Percentiles rank a stretch among this genome's conserved stretches.
These are phyloP conservation scores for Atta colombica DNA, from an alignment of 1,140 invertebrate genomes.

Conservation along the genomic window DNA sequence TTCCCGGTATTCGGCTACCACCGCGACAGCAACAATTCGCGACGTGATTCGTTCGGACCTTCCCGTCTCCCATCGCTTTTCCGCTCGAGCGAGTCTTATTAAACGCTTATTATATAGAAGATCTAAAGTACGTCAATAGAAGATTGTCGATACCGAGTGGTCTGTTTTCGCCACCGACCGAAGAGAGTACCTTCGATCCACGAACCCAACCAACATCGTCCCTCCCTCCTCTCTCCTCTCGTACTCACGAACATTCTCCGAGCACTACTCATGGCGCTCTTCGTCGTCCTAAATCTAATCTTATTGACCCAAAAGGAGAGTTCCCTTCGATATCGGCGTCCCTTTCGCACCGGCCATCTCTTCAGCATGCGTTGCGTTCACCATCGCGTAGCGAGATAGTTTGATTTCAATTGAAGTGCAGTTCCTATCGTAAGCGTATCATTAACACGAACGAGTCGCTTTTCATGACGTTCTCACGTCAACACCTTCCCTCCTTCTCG, in stretches of 20 bases:
- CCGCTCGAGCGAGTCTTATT: conserved; percentile 65
- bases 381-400: conserved; percentile 43
- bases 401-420: conserved; percentile 47
- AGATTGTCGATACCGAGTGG: conserved; percentile 83
- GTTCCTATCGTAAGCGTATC: conserved; percentile 44
- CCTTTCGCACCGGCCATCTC: conserved; percentile 15
- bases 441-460: conserved; percentile 30
- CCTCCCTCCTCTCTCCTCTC: conserved; percentile 11
- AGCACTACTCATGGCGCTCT: conserved; percentile 16
- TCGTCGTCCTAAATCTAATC: conserved; percentile 51
- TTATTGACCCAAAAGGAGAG: conserved; percentile 54
- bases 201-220: conserved; percentile 73
- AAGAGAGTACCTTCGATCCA: conserved; percentile 71
- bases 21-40: conserved; percentile 65
- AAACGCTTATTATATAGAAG: conserved; percentile 77
- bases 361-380: conserved; percentile 18
- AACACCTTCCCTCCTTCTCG: neutral
- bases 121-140: conserved; percentile 80
- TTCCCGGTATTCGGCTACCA: conserved; percentile 59
- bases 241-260: conserved; percentile 49
- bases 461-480: neutral
- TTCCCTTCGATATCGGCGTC: conserved; percentile 48
- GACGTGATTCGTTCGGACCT: conserved; percentile 57
- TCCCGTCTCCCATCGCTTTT: conserved; percentile 48
- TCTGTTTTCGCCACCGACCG: conserved; percentile 72